Evolutionary conservation across 2,888 invertebrate genomes (phyloP).

Genomic region (Macrosiphum euphorbiae): DNA sequence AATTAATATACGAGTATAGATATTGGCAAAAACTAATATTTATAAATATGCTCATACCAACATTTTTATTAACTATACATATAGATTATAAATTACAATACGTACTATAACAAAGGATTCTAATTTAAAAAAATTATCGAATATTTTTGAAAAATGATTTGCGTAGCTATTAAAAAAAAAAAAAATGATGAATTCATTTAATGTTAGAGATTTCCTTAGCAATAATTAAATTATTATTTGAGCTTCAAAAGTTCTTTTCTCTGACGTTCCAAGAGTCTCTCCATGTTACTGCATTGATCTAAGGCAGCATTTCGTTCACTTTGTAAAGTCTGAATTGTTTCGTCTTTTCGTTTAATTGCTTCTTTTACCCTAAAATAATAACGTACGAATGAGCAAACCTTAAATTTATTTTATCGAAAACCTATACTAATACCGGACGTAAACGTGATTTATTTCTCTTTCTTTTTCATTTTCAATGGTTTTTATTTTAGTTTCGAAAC

Average conservation of each 20-base stretch:
- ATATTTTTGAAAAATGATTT: neutral
- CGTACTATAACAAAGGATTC: neutral
- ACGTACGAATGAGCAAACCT: neutral
- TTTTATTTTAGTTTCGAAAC: slow-evolving; percentile 67
- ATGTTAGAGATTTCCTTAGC: neutral
- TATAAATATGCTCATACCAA: neutral
- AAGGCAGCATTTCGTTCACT: slow-evolving; percentile 79
- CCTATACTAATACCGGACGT: slow-evolving; percentile 76
- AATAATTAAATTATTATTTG: slow-evolving; percentile 22
- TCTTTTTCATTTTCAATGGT: slow-evolving; percentile 76
- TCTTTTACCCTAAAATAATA: slow-evolving; percentile 78
- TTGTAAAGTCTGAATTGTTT: slow-evolving; percentile 80
- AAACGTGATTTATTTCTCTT: slow-evolving; percentile 83
- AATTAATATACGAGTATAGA: neutral
- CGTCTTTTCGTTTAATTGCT: slow-evolving; percentile 84
- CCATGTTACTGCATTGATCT: slow-evolving; percentile 81
- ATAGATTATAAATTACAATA: neutral
- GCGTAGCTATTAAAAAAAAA: neutral
- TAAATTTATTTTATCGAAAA: slow-evolving; percentile 31
- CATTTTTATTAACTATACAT: neutral
- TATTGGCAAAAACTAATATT: neutral
- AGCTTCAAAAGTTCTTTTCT: slow-evolving; percentile 62
- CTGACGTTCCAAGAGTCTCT: slow-evolving; percentile 81
- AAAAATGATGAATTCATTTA: neutral
- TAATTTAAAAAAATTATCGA: neutral